phyloP scores from a whole-genome alignment of 2,888 invertebrate genomes.

The Oeneis ivallda region DNA sequence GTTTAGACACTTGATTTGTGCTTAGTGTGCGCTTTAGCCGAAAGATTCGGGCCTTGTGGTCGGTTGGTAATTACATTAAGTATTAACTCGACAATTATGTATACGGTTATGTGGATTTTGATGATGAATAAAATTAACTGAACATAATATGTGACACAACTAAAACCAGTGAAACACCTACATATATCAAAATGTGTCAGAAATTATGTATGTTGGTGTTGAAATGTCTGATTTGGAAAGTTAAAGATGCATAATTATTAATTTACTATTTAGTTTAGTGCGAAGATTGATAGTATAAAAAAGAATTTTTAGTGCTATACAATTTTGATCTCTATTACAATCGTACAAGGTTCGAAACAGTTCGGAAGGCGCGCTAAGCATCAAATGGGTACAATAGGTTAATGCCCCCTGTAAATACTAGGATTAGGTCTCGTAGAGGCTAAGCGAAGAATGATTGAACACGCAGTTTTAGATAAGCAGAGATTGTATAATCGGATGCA shows the following conservation, averaged over 20 bases:
- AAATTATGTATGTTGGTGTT: no score
- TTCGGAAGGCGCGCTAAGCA: slow-evolving; percentile 29
- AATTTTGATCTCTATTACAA: slow-evolving; percentile 33
- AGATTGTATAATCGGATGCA: no score
- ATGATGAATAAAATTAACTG: neutral
- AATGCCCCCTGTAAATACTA: slow-evolving; percentile 48
- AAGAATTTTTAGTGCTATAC: slow-evolving; percentile 1
- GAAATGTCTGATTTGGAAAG: no score
- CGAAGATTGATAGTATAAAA: no score
- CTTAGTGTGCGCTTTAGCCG: slow-evolving; percentile 22
- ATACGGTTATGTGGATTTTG: neutral
- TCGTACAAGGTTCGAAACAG: slow-evolving; percentile 34
- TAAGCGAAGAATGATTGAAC: slow-evolving; percentile 53
- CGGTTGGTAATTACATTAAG: slow-evolving; percentile 7
- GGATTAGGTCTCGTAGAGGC: slow-evolving; percentile 73
- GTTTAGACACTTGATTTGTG: slow-evolving; percentile 17
- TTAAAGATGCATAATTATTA: no score
- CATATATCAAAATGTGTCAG: no score
- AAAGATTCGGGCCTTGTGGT: slow-evolving; percentile 28
- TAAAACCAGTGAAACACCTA: no score
- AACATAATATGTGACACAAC: no score
- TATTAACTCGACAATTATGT: neutral
- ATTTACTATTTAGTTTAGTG: no score
- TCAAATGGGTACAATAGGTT: slow-evolving; percentile 28
- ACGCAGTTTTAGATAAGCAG: slow-evolving; percentile 65